phyloP scores from a whole-genome alignment of 2,888 invertebrate genomes.

The Tenthredo livida region DNA sequence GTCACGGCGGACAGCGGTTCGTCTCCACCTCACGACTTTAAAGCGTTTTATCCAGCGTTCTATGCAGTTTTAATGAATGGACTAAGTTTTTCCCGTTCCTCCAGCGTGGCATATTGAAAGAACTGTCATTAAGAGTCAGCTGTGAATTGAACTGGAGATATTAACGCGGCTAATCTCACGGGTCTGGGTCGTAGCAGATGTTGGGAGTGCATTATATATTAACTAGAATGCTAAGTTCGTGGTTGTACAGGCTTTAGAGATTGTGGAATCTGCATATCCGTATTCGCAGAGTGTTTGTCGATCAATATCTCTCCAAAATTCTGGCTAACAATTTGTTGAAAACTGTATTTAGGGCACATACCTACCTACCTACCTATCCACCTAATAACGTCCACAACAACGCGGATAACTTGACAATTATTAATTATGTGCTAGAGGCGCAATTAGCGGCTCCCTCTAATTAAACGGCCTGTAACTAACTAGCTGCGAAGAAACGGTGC shows the following conservation, averaged over 20 bases:
- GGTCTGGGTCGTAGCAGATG: not conserved
- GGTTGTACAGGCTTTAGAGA: constrained; percentile 7
- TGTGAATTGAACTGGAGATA: constrained; percentile 9
- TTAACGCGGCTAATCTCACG: constrained; percentile 1
- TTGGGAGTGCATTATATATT: not conserved
- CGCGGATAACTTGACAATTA: constrained; percentile 30
- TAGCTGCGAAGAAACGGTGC: constrained; percentile 34
- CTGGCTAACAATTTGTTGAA: not conserved
- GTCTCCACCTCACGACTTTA: constrained; percentile 7
- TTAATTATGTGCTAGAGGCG: constrained; percentile 38
- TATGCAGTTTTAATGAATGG: not conserved
- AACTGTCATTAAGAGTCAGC: not conserved
- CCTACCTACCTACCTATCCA: not conserved
- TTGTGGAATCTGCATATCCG: constrained; percentile 26
- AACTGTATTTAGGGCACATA: not conserved
- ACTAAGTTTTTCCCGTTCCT: not conserved
- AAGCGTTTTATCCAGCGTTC: not conserved
- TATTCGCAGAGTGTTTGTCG: not conserved
- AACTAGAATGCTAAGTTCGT: constrained; percentile 8
- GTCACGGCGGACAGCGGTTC: not conserved
- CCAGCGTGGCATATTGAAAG: not conserved
- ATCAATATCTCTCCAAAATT: constrained; percentile 24
- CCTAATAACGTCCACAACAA: not conserved
- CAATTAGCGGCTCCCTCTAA: constrained; percentile 42
- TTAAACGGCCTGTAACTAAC: constrained; percentile 42